A percentile compares a stretch with the other conserved stretches of the same genome.
phyloP scores from a whole-genome alignment of 2,797 vertebrate genomes.

The Lagorchestes hirsutus region DNA sequence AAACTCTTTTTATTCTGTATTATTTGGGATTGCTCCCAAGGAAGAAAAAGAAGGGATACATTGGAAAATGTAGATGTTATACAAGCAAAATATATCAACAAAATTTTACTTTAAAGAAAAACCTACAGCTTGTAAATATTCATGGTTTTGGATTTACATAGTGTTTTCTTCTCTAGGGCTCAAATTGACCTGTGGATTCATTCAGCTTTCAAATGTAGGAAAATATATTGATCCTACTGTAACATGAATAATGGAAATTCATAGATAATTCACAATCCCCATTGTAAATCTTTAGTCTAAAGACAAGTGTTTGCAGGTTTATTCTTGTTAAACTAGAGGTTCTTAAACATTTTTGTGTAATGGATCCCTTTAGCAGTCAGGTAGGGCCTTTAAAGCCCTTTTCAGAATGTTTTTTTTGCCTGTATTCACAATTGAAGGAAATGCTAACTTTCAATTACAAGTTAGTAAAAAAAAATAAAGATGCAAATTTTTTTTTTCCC shows the following conservation, averaged over 20 bases:
- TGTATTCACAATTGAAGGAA: not conserved
- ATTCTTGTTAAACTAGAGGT: not conserved
- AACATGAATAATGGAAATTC: not conserved
- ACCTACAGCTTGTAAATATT: not conserved
- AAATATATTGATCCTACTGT: not conserved
- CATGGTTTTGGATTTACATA: not conserved
- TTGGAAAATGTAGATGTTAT: not conserved
- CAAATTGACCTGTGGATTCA: not conserved
- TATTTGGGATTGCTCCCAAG: not conserved
- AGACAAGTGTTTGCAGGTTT: not conserved
- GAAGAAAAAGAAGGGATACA: not conserved
- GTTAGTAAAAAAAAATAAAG: not conserved
- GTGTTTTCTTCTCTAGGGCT: not conserved
- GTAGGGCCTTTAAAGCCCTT: not conserved
- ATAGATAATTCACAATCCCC: not conserved
- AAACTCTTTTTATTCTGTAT: not conserved
- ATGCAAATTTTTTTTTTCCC: not conserved
- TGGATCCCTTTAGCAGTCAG: not conserved
- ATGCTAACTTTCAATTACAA: not conserved
- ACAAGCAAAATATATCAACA: not conserved
- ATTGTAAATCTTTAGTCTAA: not conserved
- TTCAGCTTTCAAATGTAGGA: not conserved
- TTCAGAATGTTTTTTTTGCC: not conserved
- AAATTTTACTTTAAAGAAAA: not conserved
- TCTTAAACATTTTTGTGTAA: not conserved